phyloP scores from a whole-genome alignment of 2,888 invertebrate species.

The Phytoseiulus persimilis region DNA sequence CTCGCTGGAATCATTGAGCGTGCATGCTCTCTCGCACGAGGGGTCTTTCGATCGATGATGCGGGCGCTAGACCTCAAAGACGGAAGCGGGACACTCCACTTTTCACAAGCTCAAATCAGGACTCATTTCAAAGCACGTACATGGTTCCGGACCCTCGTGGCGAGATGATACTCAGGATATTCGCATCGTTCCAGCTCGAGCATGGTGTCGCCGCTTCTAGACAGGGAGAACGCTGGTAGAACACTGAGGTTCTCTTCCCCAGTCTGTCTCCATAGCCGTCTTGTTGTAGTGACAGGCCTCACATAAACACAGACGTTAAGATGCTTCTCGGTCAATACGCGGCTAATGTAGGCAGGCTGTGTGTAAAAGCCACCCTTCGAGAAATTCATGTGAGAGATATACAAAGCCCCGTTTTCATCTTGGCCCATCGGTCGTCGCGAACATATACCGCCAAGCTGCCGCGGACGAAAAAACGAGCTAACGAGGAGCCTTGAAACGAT shows the following conservation, averaged over 20 bases:
- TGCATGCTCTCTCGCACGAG: not conserved
- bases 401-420: too few relatives aligned
- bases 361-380: too few relatives aligned
- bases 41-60: not conserved
- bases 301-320: not conserved
- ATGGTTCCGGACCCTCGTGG: not conserved
- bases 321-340: not conserved
- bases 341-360: not conserved
- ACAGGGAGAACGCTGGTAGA: not conserved
- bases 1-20: not conserved
- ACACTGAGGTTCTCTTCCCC: not conserved
- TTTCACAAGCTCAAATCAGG: not conserved
- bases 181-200: too few relatives aligned
- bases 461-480: too few relatives aligned
- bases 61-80: not conserved
- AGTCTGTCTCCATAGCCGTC: not conserved
- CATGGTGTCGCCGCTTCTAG: too few relatives aligned
- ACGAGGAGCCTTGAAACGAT: too few relatives aligned
- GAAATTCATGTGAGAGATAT: too few relatives aligned
- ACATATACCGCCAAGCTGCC: too few relatives aligned
- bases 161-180: too few relatives aligned
- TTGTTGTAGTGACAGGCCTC: not conserved
- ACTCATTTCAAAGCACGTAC: not conserved
- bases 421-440: too few relatives aligned
- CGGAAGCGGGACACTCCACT: not conserved